Evolutionary conservation across 2,797 vertebrate genomes (phyloP).

Genomic region (Oryzias dopingdopingensis): DNA sequence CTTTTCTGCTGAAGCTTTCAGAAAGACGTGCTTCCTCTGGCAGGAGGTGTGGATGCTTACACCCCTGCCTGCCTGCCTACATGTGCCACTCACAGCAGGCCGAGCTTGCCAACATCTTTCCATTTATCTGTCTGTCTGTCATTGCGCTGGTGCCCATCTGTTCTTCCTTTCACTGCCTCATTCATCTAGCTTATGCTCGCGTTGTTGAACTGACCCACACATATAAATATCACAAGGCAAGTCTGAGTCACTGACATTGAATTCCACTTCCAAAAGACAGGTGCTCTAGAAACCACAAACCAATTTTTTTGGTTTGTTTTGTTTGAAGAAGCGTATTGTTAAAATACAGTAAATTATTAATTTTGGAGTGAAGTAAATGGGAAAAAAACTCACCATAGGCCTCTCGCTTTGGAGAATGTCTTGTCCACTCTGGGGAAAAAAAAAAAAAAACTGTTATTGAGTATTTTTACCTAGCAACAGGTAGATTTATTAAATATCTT

Average conservation of each 20-base stretch:
- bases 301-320: neutral
- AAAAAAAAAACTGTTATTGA: conserved; percentile 9
- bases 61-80: conserved; percentile 45
- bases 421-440: conserved; percentile 79
- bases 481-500: too few species aligned
- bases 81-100: conserved; percentile 43
- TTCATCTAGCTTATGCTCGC: conserved; percentile 45
- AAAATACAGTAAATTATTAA: too few species aligned
- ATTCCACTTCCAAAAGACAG: neutral
- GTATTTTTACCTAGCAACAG: too few species aligned
- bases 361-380: neutral
- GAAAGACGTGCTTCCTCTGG: conserved; percentile 48
- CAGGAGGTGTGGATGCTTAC: conserved; percentile 39
- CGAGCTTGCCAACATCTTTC: conserved; percentile 58
- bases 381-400: conserved; percentile 72
- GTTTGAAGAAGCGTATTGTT: too few species aligned
- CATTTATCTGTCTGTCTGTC: conserved; percentile 15
- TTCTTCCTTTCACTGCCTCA: conserved; percentile 40
- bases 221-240: conserved; percentile 9
- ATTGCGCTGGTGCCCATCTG: conserved; percentile 40
- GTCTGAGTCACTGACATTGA: conserved; percentile 19
- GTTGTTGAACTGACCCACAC: conserved; percentile 18
- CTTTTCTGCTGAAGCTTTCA: conserved; percentile 44
- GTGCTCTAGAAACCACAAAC: neutral
- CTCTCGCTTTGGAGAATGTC: conserved; percentile 79